Evolutionary conservation across 1,140 invertebrate genomes (phyloP).

Genomic region (Eupeodes corollae): DNA sequence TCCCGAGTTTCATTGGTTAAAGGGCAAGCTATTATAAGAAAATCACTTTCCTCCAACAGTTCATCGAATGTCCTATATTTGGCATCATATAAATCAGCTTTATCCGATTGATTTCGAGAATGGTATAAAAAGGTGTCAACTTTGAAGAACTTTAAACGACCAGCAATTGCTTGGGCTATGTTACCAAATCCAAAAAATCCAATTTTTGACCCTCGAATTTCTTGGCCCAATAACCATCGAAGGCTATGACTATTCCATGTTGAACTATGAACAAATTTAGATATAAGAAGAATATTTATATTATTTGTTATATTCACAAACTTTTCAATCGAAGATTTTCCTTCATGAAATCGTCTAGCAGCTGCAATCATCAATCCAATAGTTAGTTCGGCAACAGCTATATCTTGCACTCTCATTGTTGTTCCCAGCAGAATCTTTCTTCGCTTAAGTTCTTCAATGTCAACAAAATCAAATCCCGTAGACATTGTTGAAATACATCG

Average conservation of each 20-base stretch:
- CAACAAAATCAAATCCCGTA: conserved; percentile 71
- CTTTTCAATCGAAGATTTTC: conserved; percentile 35
- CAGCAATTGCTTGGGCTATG: conserved; percentile 64
- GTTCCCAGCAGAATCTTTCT: conserved; percentile 68
- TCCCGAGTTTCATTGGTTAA: conserved; percentile 62
- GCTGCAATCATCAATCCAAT: conserved; percentile 42
- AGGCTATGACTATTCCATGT: conserved; percentile 78
- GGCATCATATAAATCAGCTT: conserved; percentile 56
- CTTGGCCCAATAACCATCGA: conserved; percentile 77
- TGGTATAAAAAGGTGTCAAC: conserved; percentile 60
- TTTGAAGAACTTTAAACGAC: conserved; percentile 61
- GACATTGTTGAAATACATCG: conserved; percentile 85
- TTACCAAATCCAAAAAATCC: conserved; percentile 81
- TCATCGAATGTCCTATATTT: conserved; percentile 58
- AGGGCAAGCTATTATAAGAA: conserved; percentile 59
- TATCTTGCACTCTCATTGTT: conserved; percentile 80
- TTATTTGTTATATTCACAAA: conserved; percentile 9
- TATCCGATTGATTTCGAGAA: conserved; percentile 48
- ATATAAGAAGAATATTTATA: neutral
- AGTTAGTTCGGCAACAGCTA: conserved; percentile 84
- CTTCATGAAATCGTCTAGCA: conserved; percentile 65
- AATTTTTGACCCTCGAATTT: conserved; percentile 65
- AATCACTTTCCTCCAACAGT: conserved; percentile 62
- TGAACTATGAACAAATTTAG: conserved; percentile 46
- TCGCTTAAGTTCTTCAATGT: conserved; percentile 53